Percentiles rank a stretch among this genome's conserved stretches.
These are phyloP conservation scores for Adrianichthys oophorus DNA, from an alignment of 2,797 vertebrate species.

Conservation along the genomic window DNA sequence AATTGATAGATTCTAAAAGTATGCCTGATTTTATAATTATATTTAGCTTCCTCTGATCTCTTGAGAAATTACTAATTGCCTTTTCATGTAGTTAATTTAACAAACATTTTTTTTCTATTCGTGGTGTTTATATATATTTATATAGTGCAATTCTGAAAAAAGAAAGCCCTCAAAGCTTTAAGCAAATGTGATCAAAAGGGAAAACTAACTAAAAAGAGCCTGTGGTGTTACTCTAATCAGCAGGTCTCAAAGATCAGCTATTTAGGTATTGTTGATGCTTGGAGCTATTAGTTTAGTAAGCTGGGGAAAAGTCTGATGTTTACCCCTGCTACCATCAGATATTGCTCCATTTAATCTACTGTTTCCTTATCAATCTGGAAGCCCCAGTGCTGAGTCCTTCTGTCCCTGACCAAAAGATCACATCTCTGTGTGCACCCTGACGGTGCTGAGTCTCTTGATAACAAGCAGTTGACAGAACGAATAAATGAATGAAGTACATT, in stretches of 20 bases:
- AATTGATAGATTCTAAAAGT: no score
- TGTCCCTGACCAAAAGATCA: slow-evolving; percentile 43
- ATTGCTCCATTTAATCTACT: slow-evolving; percentile 42
- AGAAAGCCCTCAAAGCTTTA: slow-evolving; percentile 13
- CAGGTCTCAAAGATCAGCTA: slow-evolving; percentile 41
- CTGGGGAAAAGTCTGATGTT: slow-evolving; percentile 51
- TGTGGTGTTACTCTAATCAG: slow-evolving; percentile 44
- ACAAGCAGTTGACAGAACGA: no score
- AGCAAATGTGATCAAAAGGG: slow-evolving; percentile 31
- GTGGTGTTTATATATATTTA: slow-evolving; percentile 4
- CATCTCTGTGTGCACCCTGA: slow-evolving; percentile 22
- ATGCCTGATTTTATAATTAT: no score
- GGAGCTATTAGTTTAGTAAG: slow-evolving; percentile 63
- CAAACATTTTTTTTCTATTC: slow-evolving; percentile 8
- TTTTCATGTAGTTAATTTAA: slow-evolving; percentile 8
- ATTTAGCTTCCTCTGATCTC: not conserved
- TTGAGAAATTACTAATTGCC: not conserved
- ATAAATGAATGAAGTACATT: slow-evolving; percentile 11
- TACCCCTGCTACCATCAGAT: slow-evolving; percentile 50
- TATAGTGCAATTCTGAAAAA: not conserved
- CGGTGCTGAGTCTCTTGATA: slow-evolving; percentile 5
- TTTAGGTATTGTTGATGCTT: slow-evolving; percentile 59
- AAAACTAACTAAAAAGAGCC: slow-evolving; percentile 21
- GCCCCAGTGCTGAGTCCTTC: slow-evolving; percentile 27
- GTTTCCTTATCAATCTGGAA: slow-evolving; percentile 41